A percentile compares a stretch with the other conserved stretches of the same genome.
Conservation (phyloP, 2,113 vertebrate genomes). For the Tachuris rubrigastra region DNA sequence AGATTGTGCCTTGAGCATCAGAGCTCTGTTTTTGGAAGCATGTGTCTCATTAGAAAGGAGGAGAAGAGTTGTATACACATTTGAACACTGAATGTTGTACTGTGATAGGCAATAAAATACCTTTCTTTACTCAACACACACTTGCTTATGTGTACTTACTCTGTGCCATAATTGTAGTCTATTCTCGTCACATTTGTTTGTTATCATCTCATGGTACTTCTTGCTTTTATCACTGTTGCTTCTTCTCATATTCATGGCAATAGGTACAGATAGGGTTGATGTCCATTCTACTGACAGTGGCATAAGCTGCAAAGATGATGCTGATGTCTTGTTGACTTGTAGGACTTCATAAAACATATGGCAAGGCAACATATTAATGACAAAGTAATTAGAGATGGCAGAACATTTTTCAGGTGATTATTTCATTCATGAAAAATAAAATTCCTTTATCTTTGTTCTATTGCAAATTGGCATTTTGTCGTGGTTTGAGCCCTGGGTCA, state of each 20-base stretch:
- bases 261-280: not conserved
- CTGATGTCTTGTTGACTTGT: not conserved
- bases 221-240: not conserved
- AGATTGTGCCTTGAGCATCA: not conserved
- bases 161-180: not conserved
- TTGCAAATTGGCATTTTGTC: not conserved
- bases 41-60: not conserved
- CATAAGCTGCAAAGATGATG: not conserved
- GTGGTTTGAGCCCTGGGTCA: too few species aligned
- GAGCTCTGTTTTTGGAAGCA: not conserved
- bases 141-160: not conserved
- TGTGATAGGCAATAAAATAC: not conserved
- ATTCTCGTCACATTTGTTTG: not conserved
- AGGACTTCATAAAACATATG: not conserved
- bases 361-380: not conserved
- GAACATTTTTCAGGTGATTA: not conserved
- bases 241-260: not conserved
- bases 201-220: not conserved
- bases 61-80: not conserved
- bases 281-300: not conserved
- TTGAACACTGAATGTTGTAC: not conserved
- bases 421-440: not conserved
- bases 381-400: not conserved
- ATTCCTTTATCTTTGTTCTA: not conserved
- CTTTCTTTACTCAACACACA: not conserved